Conservation (phyloP, 2,797 vertebrate genomes). For the Poeciliopsis turneri region DNA sequence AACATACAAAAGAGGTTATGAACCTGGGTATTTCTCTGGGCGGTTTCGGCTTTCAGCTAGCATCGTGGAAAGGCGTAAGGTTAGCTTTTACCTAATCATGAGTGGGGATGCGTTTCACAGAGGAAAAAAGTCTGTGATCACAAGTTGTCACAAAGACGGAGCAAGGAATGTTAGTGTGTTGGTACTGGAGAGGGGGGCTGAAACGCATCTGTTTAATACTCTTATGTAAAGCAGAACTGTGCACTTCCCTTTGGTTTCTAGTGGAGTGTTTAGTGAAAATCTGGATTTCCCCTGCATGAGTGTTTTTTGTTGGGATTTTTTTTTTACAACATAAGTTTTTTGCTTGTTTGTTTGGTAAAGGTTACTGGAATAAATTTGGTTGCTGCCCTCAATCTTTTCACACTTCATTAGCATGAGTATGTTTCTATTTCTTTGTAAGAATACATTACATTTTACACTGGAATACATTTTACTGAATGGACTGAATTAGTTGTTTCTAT, state of each 20-base stretch:
- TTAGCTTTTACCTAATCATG: background rate
- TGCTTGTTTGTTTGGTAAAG: background rate
- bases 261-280: constrained; percentile 70
- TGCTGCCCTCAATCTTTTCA: background rate
- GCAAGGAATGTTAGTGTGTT: constrained; percentile 22
- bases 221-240: constrained; percentile 79
- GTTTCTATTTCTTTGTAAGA: background rate
- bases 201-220: constrained; percentile 81
- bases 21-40: background rate
- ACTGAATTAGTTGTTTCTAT: background rate
- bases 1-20: background rate
- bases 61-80: background rate
- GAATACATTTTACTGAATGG: background rate
- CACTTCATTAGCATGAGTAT: background rate
- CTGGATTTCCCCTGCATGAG: constrained; percentile 57
- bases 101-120: background rate
- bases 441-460: background rate
- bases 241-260: constrained; percentile 63
- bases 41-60: background rate
- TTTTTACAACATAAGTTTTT: background rate
- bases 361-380: background rate
- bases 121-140: background rate
- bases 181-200: constrained; percentile 60
- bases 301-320: background rate
- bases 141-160: constrained; percentile 8